Percentiles rank a stretch among this genome's conserved stretches.
Evolutionary conservation across 2,113 vertebrate species (phyloP).

Genomic region (Ranitomeya imitator): DNA sequence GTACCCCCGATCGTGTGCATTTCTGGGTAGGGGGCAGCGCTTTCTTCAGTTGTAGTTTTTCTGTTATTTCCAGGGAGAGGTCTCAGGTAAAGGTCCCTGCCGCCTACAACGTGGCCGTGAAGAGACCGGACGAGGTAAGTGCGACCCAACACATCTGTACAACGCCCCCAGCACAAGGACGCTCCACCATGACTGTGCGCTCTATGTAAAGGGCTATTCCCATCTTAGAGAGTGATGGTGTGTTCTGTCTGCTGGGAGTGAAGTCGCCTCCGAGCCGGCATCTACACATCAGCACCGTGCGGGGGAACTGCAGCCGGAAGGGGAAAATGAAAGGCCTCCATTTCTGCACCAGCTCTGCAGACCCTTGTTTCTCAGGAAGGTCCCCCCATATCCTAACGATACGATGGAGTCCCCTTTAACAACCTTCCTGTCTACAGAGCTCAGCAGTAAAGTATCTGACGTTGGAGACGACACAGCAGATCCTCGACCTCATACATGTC

Average conservation of each 20-base stretch:
- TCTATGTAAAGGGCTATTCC: background rate
- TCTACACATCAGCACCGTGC: too few relatives aligned
- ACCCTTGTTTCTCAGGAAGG: too few relatives aligned
- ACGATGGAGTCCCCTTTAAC: background rate
- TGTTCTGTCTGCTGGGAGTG: too few relatives aligned
- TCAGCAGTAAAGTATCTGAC: constrained; percentile 79
- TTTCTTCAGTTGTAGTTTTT: background rate
- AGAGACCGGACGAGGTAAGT: constrained; percentile 47
- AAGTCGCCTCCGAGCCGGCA: too few relatives aligned
- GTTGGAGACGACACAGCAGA: constrained; percentile 77
- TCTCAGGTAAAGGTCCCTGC: background rate
- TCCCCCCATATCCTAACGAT: too few relatives aligned
- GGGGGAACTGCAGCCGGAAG: too few relatives aligned
- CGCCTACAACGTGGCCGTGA: constrained; percentile 30
- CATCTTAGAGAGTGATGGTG: too few relatives aligned
- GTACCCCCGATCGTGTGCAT: too few relatives aligned
- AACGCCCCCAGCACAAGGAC: background rate
- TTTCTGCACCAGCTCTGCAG: too few relatives aligned
- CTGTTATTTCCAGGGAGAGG: constrained; percentile 21
- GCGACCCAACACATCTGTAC: too few relatives aligned
- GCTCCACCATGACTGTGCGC: background rate
- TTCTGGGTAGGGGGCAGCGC: too few relatives aligned
- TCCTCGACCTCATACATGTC: constrained; percentile 76
- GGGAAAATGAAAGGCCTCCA: too few relatives aligned
- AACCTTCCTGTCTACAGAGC: constrained; percentile 66